These are phyloP conservation scores for Zaprionus kolodkinae DNA, from an alignment of 1,140 invertebrate genomes.

Conservation along the genomic window DNA sequence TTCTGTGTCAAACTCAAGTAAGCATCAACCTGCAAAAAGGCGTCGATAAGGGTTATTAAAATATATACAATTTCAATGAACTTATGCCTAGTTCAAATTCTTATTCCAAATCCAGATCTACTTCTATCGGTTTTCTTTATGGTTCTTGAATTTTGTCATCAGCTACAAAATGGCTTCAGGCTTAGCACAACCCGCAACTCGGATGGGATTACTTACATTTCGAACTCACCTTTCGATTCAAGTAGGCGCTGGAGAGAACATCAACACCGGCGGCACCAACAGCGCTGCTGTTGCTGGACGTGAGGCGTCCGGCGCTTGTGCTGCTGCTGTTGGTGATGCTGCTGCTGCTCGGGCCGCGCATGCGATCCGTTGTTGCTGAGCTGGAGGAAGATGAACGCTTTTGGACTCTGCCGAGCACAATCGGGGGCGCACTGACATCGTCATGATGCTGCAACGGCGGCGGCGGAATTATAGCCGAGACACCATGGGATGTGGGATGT, in stretches of 20 bases:
- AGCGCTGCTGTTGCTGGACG: slow-evolving; percentile 17
- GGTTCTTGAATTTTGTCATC: not conserved
- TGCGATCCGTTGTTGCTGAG: slow-evolving; percentile 13
- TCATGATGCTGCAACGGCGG: slow-evolving; percentile 71
- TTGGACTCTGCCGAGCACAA: slow-evolving; percentile 74
- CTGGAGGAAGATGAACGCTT: slow-evolving; percentile 59
- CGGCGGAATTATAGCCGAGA: slow-evolving; percentile 63
- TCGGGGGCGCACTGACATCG: slow-evolving; percentile 69
- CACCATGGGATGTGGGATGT: slow-evolving; percentile 48
- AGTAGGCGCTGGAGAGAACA: slow-evolving; percentile 70
- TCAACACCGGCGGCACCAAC: slow-evolving; percentile 49
- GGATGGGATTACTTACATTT: slow-evolving; percentile 78
- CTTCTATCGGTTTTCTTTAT: not conserved
- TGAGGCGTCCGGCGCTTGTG: slow-evolving; percentile 40
- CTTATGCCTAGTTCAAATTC: not conserved
- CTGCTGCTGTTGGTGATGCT: slow-evolving; percentile 28
- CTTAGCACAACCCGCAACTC: slow-evolving; percentile 44
- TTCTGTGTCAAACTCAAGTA: slow-evolving; percentile 79
- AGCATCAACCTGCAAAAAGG: slow-evolving; percentile 72
- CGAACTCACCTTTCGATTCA: slow-evolving; percentile 83
- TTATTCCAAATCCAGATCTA: not conserved
- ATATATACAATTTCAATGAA: slow-evolving; percentile 6
- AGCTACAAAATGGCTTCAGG: not conserved
- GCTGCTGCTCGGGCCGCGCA: slow-evolving; percentile 31
- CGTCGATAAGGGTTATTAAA: not conserved